Evolutionary conservation across 2,797 vertebrate species (phyloP), one percentile per base, ranked within the genome.

Genomic region (Acipenser oxyrinchus): DNA sequence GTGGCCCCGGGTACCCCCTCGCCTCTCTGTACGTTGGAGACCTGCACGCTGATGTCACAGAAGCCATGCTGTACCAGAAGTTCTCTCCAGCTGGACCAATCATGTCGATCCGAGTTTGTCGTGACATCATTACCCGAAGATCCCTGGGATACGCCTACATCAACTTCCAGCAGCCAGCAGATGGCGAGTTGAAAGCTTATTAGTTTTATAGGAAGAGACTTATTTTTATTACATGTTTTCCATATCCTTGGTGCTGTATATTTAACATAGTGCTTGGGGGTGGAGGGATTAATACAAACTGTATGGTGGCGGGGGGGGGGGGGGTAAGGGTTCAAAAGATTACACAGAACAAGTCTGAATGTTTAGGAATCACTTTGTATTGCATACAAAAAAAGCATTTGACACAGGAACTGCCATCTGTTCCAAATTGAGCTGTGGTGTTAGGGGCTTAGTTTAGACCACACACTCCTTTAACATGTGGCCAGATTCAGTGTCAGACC

Each of bases 11-110:
- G 51, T 97, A 95, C 70, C 93, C 95, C 0, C 88, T 99, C 11
- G 94, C 96, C 60, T 98, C 96, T 7, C 86, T 99, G 72, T 99
- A 99, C 0, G 94, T 98, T 63, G 97, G 97, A n/a, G 96, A 99
- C 81, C 85, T 99, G 71, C 96, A 99, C 79, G 82, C 85, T 0
- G 95, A 98, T 0, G 95, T 99, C 64, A 99, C 95, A 0, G 96
- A 99, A 81, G 93, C 96, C 68, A 97, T 99, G 94, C 88, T 99
- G 7, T 97, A 95, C 0, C 95, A 99, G 84, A 99, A 98, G 74
- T 99, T 99, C 83, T 97, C 93, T 0, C 94, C 94, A 9, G 93
- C 94, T 3, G 96, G 97, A 51, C 93, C 93, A 37, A 98, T 99
- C 77, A 90, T 96, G 88, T 99, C 97, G 15, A 98, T 99, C 77